Percentiles rank a stretch among this genome's conserved stretches.
phyloP scores from a whole-genome alignment of 1,140 invertebrate genomes.

The Nasonia vitripennis region DNA sequence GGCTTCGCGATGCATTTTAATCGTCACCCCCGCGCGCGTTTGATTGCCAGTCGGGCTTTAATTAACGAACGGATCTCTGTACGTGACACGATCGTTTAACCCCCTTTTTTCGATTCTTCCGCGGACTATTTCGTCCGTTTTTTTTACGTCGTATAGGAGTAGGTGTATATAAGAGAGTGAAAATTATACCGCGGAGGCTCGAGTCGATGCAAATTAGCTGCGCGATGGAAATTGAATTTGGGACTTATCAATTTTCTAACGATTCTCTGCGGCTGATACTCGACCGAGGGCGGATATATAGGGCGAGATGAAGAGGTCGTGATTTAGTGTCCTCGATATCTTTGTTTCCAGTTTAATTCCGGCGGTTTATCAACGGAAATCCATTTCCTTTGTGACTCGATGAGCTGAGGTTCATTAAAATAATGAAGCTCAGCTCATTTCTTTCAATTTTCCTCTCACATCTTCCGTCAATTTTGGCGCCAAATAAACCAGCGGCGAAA shows the following conservation, averaged over 20 bases:
- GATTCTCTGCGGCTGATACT: background rate
- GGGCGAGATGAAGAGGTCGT: too few species aligned
- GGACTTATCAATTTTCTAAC: background rate
- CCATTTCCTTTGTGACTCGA: too few species aligned
- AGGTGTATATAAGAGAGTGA: background rate
- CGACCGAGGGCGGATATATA: background rate
- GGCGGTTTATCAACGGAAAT: too few species aligned
- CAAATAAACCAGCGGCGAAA: too few species aligned
- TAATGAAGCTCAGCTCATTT: background rate
- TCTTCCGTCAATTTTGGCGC: background rate
- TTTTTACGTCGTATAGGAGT: background rate
- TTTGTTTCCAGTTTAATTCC: too few species aligned
- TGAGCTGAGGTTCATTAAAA: too few species aligned
- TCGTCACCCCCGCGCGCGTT: conserved; percentile 5
- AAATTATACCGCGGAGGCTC: background rate
- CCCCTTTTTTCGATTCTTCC: conserved; percentile 23
- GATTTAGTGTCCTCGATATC: too few species aligned
- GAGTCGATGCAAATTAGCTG: background rate
- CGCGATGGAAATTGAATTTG: conserved; percentile 15
- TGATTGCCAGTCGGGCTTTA: conserved; percentile 13
- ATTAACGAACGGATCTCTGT: conserved; percentile 26
- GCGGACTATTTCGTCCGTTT: background rate
- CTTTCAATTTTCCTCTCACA: background rate
- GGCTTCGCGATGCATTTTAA: conserved; percentile 38
- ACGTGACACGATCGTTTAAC: conserved; percentile 24